Percentiles rank a stretch among this genome's conserved stretches.
Conservation (phyloP, 2,888 invertebrate species). For the Andrena hattorfiana region DNA sequence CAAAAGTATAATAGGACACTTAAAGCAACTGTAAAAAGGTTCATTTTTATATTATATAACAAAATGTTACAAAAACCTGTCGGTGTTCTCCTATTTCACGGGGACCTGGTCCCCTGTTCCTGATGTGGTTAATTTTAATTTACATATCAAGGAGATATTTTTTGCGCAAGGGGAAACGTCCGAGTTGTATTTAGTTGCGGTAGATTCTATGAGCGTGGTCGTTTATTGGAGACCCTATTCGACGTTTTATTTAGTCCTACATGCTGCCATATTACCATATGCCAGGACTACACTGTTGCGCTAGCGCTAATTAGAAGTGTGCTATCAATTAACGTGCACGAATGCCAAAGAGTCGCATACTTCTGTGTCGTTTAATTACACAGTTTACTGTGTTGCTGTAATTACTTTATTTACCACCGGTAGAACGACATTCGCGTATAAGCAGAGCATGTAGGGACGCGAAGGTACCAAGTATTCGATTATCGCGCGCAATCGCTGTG, state of each 20-base stretch:
- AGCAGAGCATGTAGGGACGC: neutral
- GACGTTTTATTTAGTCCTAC: slow-evolving; percentile 8
- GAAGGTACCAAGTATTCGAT: no score
- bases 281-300: neutral
- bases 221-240: neutral
- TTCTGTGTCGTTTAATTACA: slow-evolving; percentile 17
- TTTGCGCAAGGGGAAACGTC: neutral
- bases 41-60: no score
- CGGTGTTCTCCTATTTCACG: no score
- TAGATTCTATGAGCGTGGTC: neutral
- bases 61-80: no score
- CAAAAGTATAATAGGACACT: no score
- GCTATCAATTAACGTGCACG: slow-evolving; percentile 13
- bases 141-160: no score
- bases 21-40: no score
- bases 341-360: slow-evolving; percentile 5
- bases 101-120: no score
- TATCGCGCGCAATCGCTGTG: no score
- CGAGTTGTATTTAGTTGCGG: neutral
- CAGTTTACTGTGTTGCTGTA: neutral
- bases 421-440: neutral
- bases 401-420: slow-evolving; percentile 16
- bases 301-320: slow-evolving; percentile 10
- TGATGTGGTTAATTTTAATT: no score
- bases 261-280: slow-evolving; percentile 6